Evolutionary conservation across 2,888 invertebrate species (phyloP), one percentile per base, ranked within the genome.

Genomic region (Cheilosia urbana): DNA sequence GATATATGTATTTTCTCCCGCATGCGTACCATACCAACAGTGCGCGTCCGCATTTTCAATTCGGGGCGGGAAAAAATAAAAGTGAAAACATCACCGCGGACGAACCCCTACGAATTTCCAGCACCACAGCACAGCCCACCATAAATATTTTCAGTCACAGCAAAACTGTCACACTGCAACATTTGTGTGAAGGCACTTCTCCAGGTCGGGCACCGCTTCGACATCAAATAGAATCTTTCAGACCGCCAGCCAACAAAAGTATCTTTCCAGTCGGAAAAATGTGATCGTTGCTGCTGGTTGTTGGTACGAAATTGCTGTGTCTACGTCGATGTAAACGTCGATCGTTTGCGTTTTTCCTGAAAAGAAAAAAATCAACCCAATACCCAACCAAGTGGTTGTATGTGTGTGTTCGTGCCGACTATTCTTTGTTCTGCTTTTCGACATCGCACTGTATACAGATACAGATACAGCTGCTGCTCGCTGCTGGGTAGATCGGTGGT

Each of bases 391-490:
- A 37, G 37, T 4, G 37, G 3, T 37, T 42, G 40, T 21, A 15
- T 58, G 13, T 51, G 19, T 58, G 40, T 37, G 47, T 65, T 13
- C 17, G 62, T 62, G 53, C 27, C 68, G 78, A 63, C 63, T 79
- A 84, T 75, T 80, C 80, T 80, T 76, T 85, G 80, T 71, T 75
- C 75, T 85, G 62, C 69, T 84, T 80, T 84, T 84, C 84, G 83
- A 63, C 79, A 75, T 83, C 68, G 55, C 49, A 53, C 37, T 47
- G 30, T 40, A 30, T 2, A 9, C 30, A 30, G 27, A 24, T 24
- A 24, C 24, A 24, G 24, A 47, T 11, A 5, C 13, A 45, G 45
- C 19, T 51, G 40, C 13, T 47, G 17, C n/a, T 57, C 17, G 27
- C 27, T 27, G 51, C 51, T 66, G 49, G 49, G 69, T 72, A 45